These are phyloP conservation scores for Panopea generosa DNA, from an alignment of 2,888 invertebrate genomes.

Conservation along the genomic window DNA sequence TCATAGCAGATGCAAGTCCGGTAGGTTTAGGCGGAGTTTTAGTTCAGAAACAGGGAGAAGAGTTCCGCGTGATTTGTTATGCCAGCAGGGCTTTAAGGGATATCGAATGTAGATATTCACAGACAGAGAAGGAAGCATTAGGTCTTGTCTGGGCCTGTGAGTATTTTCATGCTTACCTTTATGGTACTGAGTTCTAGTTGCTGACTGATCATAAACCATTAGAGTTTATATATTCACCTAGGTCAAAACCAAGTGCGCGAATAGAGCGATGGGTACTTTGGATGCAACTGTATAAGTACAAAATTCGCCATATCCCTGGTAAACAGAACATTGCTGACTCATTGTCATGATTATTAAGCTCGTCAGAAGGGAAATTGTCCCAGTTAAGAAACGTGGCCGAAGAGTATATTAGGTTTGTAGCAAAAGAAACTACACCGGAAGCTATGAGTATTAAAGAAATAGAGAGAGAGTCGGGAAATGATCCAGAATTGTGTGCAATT, in stretches of 20 bases:
- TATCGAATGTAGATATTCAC: slow-evolving; percentile 50
- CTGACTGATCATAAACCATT: slow-evolving; percentile 39
- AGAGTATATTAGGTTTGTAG: slow-evolving; percentile 29
- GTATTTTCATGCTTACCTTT: slow-evolving; percentile 47
- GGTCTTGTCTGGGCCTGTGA: slow-evolving; percentile 69
- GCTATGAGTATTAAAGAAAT: slow-evolving; percentile 36
- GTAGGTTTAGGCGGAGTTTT: slow-evolving; percentile 50
- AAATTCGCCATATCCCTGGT: slow-evolving; percentile 38
- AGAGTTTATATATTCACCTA: slow-evolving; percentile 61
- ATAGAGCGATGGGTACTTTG: slow-evolving; percentile 68
- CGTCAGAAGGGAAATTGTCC: background rate
- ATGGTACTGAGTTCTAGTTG: slow-evolving; percentile 13
- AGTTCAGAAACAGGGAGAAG: slow-evolving; percentile 44
- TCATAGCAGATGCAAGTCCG: slow-evolving; percentile 47
- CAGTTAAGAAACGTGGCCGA: slow-evolving; percentile 1
- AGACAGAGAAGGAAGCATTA: slow-evolving; percentile 49
- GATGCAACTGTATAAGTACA: slow-evolving; percentile 58
- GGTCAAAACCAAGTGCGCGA: slow-evolving; percentile 66
- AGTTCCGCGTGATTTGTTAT: slow-evolving; percentile 42
- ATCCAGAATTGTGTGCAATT: slow-evolving; percentile 27
- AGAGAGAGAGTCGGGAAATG: slow-evolving; percentile 38
- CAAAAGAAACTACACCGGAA: slow-evolving; percentile 22
- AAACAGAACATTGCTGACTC: slow-evolving; percentile 47
- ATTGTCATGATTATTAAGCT: slow-evolving; percentile 24
- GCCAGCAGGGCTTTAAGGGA: slow-evolving; percentile 42